Percentiles rank a stretch among this genome's conserved stretches.
phyloP scores from a whole-genome alignment of 2,797 vertebrate genomes.

The Amblyraja radiata region DNA sequence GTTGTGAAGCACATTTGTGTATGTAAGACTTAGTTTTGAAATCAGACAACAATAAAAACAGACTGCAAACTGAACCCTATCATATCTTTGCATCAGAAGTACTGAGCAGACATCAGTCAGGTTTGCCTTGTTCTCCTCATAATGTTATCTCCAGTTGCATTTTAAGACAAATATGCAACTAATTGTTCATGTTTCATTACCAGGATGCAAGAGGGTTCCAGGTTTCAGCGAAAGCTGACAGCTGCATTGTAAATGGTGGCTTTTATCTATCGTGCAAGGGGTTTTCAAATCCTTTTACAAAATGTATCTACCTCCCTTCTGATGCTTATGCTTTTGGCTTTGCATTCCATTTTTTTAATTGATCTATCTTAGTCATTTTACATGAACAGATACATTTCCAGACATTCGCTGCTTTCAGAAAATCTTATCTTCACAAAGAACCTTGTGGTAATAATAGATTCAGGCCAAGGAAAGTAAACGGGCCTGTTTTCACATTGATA shows the following conservation, averaged over 20 bases:
- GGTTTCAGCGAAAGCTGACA: neutral
- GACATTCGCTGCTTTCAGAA: slow-evolving; percentile 23
- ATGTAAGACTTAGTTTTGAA: neutral
- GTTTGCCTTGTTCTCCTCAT: neutral
- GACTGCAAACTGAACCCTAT: neutral
- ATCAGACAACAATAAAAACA: neutral
- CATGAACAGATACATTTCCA: slow-evolving; percentile 32
- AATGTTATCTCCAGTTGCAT: neutral
- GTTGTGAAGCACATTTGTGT: neutral
- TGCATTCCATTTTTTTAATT: slow-evolving; percentile 27
- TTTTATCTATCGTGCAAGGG: slow-evolving; percentile 13
- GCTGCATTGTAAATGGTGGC: slow-evolving; percentile 10
- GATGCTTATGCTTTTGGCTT: neutral
- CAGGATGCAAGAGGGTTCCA: neutral
- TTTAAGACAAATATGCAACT: neutral
- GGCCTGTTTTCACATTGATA: slow-evolving; percentile 29
- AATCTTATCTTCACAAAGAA: slow-evolving; percentile 29
- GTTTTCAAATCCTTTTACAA: slow-evolving; percentile 28
- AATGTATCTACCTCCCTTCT: slow-evolving; percentile 12
- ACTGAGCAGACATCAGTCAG: neutral
- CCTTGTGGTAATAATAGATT: slow-evolving; percentile 24
- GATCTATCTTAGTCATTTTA: slow-evolving; percentile 15
- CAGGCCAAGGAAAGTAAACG: slow-evolving; percentile 18
- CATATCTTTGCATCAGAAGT: neutral
- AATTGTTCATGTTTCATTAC: slow-evolving; percentile 17